Percentiles rank a stretch among this genome's conserved stretches.
Conservation (phyloP, 2,113 vertebrate genomes). For the Balaenoptera acutorostrata region DNA sequence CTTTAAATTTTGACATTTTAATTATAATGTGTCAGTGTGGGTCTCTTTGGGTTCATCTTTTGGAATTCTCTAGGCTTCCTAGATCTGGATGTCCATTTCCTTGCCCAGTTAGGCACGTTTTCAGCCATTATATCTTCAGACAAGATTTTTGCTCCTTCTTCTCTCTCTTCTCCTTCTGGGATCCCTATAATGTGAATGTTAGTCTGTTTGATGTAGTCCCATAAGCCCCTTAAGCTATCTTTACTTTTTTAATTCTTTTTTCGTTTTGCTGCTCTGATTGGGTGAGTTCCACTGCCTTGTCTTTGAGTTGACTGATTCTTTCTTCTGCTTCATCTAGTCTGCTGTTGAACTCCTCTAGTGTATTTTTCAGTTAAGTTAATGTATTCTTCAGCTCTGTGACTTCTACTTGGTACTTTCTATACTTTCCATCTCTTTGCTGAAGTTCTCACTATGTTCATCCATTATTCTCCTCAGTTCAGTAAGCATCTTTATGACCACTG, state of each 20-base stretch:
- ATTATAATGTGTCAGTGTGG: not conserved
- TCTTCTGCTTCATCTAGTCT: not conserved
- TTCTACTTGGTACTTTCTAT: not conserved
- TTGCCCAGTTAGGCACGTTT: not conserved
- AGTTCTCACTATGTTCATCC: not conserved
- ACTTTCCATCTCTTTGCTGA: not conserved
- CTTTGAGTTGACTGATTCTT: not conserved
- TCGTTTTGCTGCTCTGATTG: not conserved
- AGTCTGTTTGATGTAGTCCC: not conserved
- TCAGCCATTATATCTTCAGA: not conserved
- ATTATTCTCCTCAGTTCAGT: not conserved
- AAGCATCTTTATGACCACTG: not conserved
- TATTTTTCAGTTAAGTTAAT: not conserved
- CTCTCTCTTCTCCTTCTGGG: not conserved
- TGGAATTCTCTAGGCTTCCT: not conserved
- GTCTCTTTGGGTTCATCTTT: not conserved
- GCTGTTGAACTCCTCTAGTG: not conserved
- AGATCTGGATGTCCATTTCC: not conserved
- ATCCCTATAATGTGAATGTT: not conserved
- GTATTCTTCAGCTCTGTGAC: not conserved
- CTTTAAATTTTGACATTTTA: not conserved
- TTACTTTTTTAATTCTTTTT: not conserved
- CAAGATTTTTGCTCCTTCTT: not conserved
- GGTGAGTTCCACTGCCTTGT: not conserved
- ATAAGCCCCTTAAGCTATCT: not conserved